Percentiles rank a stretch among this genome's conserved stretches.
Conservation (phyloP, 2,888 invertebrate species). For the Scaptomyza flava region DNA sequence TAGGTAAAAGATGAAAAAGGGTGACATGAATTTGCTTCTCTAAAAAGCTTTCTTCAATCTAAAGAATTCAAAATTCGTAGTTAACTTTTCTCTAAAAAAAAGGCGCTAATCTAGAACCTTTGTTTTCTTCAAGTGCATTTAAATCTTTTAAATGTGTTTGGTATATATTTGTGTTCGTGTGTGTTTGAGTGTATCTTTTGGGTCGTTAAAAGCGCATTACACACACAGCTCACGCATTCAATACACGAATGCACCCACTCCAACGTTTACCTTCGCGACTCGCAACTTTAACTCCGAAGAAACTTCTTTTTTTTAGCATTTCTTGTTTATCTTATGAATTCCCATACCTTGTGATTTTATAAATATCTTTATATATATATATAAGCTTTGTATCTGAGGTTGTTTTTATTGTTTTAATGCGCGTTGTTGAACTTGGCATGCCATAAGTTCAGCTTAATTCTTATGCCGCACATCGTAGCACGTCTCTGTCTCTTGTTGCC, state of each 20-base stretch:
- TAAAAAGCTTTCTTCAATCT: too few species aligned
- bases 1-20: too few species aligned
- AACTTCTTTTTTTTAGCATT: slow-evolving; percentile 18
- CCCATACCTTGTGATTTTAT: slow-evolving; percentile 23
- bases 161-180: slow-evolving; percentile 9
- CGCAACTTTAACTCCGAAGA: slow-evolving; percentile 11
- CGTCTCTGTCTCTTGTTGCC: slow-evolving; percentile 14
- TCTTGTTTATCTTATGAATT: slow-evolving; percentile 27
- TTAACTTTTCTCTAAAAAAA: too few species aligned
- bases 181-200: slow-evolving; percentile 22
- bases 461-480: slow-evolving; percentile 53
- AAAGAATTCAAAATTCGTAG: too few species aligned
- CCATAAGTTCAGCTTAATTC: slow-evolving; percentile 64
- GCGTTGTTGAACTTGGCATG: slow-evolving; percentile 38
- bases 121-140: neutral
- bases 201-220: slow-evolving; percentile 65
- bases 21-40: too few species aligned
- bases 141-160: slow-evolving; percentile 2
- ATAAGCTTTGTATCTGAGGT: slow-evolving; percentile 30
- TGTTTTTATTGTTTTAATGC: slow-evolving; percentile 17
- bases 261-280: slow-evolving; percentile 13
- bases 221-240: slow-evolving; percentile 62
- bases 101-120: too few species aligned
- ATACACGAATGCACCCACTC: slow-evolving; percentile 66
- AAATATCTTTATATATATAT: neutral